Evolutionary conservation across 2,113 vertebrate species (phyloP), one percentile per base, ranked within the genome.

Genomic region (Salvelinus namaycush): DNA sequence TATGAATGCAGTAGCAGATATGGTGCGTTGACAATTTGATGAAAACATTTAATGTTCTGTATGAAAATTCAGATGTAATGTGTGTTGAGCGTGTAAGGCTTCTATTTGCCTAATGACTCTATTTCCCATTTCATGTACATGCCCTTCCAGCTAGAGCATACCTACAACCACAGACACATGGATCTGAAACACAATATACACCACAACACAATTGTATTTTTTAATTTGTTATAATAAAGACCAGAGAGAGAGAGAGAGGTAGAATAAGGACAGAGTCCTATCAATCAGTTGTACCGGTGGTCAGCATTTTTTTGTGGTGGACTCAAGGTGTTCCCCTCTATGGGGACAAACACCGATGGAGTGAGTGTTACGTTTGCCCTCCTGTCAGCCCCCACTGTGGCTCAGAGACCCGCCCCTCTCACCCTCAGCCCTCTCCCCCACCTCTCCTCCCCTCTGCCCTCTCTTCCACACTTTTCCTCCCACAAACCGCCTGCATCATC

Each of bases 51-150:
- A 85, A 91, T 85, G 83, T 84, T 81, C 67, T 83, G 79, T 84
- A 71, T 90, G 79, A 76, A 86, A 72, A 84, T 83, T 84, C 84
- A 83, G 87, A 89, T 87, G 83, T 91, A 91, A 92, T 90, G 54
- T 86, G 87, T 90, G 81, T 86, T 90, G 80, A 88, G 87, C 84
- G 78, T 76, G 75, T 77, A 64, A 48, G 81, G 82, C 83, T 78
- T 81, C 74, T 82, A 48, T 83, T 84, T 79, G 67, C 83, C 81
- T 84, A 90, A 91, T 92, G 82, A 83, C 82, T 76, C 77, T 78
- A 90, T 90, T 93, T 91, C 90, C 87, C 88, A 91, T 83, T 87
- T 88, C 87, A 89, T 90, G 89, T 89, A 81, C 84, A 85, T 76
- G 76, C 71, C 82, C 86, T 86, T 86, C 80, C 75, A 81, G 77